These are phyloP conservation scores for Meteorus colon DNA, from an alignment of 2,888 invertebrate species.

Conservation along the genomic window DNA sequence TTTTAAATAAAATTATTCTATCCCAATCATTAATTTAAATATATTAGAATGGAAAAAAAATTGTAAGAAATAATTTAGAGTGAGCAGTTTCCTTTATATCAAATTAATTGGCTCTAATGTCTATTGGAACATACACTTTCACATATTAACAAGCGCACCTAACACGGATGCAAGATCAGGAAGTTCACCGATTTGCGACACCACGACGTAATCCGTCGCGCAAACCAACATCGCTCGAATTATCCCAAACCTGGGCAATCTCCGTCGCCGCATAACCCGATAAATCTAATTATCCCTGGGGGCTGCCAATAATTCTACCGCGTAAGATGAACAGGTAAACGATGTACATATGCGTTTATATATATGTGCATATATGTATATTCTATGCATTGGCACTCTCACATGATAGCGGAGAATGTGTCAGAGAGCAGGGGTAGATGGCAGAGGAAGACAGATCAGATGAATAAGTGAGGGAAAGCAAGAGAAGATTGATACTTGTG, in stretches of 20 bases:
- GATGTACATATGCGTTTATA: conserved; percentile 22
- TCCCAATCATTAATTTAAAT: too few species aligned
- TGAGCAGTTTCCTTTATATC: too few species aligned
- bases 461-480: not conserved
- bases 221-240: conserved; percentile 55
- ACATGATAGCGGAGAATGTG: not conserved
- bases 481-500: conserved; percentile 6
- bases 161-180: conserved; percentile 1
- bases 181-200: conserved; percentile 44
- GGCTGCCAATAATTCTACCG: conserved; percentile 63
- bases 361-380: not conserved
- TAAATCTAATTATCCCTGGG: conserved; percentile 66
- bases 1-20: too few species aligned
- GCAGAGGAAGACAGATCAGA: not conserved
- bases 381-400: conserved; percentile 3
- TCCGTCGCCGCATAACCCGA: conserved; percentile 62
- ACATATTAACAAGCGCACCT: not conserved
- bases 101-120: too few species aligned
- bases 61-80: too few species aligned
- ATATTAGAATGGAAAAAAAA: too few species aligned
- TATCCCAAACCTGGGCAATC: conserved; percentile 57
- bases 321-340: conserved; percentile 20
- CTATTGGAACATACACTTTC: not conserved
- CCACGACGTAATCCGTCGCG: conserved; percentile 55
- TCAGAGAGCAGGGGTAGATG: too few species aligned